These are phyloP conservation scores for Leguminivora glycinivorella DNA, from an alignment of 1,140 invertebrate genomes.

Conservation along the genomic window DNA sequence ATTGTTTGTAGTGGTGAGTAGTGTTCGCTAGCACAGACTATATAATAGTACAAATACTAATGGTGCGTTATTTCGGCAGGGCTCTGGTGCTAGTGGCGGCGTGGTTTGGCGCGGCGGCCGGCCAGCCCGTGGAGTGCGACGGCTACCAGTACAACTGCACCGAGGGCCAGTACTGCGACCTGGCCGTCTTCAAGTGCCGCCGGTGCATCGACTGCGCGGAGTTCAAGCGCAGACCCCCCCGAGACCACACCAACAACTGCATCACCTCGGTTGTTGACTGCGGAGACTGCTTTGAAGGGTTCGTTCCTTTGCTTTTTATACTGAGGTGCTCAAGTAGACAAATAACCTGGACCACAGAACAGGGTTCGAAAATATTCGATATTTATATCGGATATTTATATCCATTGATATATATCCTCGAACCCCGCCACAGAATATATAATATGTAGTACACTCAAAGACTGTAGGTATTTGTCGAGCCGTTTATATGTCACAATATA, in stretches of 20 bases:
- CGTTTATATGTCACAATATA: no score
- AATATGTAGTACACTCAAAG: no score
- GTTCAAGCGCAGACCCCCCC: slow-evolving; percentile 45
- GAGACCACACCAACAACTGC: slow-evolving; percentile 34
- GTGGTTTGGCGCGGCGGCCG: neutral
- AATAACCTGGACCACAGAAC: no score
- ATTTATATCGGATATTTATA: no score
- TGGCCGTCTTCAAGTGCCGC: slow-evolving; percentile 42
- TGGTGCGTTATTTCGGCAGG: neutral
- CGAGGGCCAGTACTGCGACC: slow-evolving; percentile 52
- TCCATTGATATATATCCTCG: no score
- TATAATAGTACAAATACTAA: no score
- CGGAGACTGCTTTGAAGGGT: slow-evolving; percentile 57
- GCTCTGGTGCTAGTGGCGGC: neutral
- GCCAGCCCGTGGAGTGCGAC: slow-evolving; percentile 46
- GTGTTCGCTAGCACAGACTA: no score
- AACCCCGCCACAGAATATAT: no score
- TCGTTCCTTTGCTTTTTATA: slow-evolving; percentile 31
- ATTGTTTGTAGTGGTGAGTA: no score
- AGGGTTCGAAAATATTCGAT: no score
- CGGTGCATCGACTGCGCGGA: slow-evolving; percentile 56
- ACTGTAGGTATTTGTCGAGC: no score
- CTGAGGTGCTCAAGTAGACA: no score
- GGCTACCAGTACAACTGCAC: slow-evolving; percentile 44
- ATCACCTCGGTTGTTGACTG: slow-evolving; percentile 55